Base-by-base conservation (phyloP, 2,113 vertebrate species). In the Notarius quadriscutis region DNA sequence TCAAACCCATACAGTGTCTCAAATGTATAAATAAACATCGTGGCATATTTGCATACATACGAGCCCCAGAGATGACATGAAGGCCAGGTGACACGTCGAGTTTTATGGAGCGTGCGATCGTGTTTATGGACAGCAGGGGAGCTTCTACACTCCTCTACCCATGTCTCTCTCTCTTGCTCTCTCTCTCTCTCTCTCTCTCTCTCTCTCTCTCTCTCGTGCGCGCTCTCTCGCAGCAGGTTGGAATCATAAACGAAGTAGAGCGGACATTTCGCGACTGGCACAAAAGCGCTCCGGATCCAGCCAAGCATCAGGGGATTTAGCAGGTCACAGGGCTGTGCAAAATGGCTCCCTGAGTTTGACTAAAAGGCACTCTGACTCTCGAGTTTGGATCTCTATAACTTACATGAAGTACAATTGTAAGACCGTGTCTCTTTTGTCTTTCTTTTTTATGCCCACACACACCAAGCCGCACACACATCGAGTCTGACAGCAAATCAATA, bases 401-500 rank as follows among this genome's bases (percentile, higher is more conserved):
- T 78, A 83, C 78, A 82, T 87, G 83, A 88, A 84, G 81, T 81
- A 77, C 20, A 78, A 41, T 48, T 57, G 87, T 83, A 81, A 74
- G 53, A 65, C 20, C 50, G 5, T 55, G 63, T 83, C 50, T 67
- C 41, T 30, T 69, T 81, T 85, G 65, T 65, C 84, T 48, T 87
- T 65, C 69, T 57, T 30, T 25, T 18, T 50, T 51, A 75, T 65
- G 30, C 5, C 55, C 75, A 74, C 85, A 85, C 62, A 83, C 48
- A 84, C 58, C 27, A 7, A 79, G 65, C 85, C 57, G 34, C 80
- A 57, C 78, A 62, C 83, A 75, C 58, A 91, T 89, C 84, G 87
- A 92, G 88, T 89, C 86, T 84, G 71, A 90, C 83, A 88, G 90
- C 57, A 87, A 93, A 93, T 89, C 93, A 93, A 92, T 93, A 89